phyloP scores from a whole-genome alignment of 2,113 vertebrate species.

The Dasypus novemcinctus region DNA sequence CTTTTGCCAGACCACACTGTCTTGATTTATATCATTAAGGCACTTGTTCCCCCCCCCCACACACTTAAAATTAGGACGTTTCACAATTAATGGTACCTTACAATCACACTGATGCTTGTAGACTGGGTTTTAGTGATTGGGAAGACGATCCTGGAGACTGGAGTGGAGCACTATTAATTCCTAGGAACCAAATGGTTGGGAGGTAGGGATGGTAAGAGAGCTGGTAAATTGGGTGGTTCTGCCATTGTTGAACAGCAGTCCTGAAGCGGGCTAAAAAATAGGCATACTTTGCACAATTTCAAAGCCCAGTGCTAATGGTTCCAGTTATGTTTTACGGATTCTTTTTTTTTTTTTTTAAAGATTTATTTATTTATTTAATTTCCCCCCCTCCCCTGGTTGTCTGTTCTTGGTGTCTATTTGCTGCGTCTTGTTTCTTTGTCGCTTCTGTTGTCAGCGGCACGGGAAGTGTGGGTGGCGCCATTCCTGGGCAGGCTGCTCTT shows the following conservation, averaged over 20 bases:
- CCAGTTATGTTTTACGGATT: constrained; percentile 3
- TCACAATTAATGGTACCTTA: background rate
- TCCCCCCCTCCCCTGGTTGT: too few relatives aligned
- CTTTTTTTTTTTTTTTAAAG: too few relatives aligned
- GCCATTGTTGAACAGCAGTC: background rate
- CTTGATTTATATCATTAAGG: too few relatives aligned
- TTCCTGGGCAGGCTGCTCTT: too few relatives aligned
- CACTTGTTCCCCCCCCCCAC: too few relatives aligned
- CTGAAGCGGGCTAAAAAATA: constrained; percentile 28
- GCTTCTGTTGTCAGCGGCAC: too few relatives aligned
- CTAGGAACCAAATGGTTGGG: background rate
- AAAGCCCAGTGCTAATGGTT: background rate
- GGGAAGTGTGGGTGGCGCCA: too few relatives aligned
- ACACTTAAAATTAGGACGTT: constrained; percentile 22
- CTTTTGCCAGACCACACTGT: too few relatives aligned
- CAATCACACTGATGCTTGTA: background rate
- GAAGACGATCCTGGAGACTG: background rate
- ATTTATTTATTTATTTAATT: too few relatives aligned
- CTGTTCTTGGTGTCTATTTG: too few relatives aligned
- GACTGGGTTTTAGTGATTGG: background rate
- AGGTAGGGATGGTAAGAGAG: background rate
- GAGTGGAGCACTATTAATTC: background rate
- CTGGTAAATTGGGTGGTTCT: background rate
- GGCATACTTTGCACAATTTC: constrained; percentile 40
- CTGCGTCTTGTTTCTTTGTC: too few relatives aligned